Conservation (phyloP, 1,140 invertebrate species). For the Venturia canescens region DNA sequence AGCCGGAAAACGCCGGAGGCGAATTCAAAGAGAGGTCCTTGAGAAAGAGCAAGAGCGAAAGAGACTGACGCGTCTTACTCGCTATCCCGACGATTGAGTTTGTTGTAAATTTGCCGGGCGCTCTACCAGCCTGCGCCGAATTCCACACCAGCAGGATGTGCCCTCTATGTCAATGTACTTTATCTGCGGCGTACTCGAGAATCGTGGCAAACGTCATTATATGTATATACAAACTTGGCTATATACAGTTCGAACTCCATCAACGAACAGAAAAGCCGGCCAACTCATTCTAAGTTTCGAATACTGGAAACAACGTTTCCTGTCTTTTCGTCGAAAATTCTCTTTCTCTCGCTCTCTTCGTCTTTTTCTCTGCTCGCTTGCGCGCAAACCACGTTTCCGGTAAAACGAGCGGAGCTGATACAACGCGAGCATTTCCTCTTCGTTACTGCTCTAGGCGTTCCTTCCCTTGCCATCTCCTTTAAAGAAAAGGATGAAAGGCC, state of each 20-base stretch:
- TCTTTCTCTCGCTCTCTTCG: neutral
- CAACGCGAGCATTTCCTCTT: constrained; percentile 9
- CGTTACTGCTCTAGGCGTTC: neutral
- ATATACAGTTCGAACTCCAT: neutral
- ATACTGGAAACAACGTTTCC: constrained; percentile 43
- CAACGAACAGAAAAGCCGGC: constrained; percentile 31
- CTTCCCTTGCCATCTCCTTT: neutral
- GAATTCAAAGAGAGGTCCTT: neutral
- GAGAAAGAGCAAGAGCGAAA: constrained; percentile 3
- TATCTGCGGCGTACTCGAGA: neutral
- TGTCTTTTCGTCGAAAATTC: neutral
- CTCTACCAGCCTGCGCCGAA: neutral
- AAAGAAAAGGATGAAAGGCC: neutral
- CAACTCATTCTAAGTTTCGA: constrained; percentile 49
- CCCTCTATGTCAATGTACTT: constrained; percentile 13
- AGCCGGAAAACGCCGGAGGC: constrained; percentile 4
- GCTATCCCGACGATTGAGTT: constrained; percentile 54
- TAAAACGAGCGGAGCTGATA: constrained; percentile 17
- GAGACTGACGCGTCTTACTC: constrained; percentile 36
- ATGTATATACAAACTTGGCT: neutral
- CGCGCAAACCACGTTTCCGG: neutral
- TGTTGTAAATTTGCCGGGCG: constrained; percentile 27
- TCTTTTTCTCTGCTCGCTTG: neutral
- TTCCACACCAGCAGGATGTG: neutral
- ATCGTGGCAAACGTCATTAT: constrained; percentile 9